phyloP scores from a whole-genome alignment of 2,888 invertebrate species.

The Drosophila cognata region DNA sequence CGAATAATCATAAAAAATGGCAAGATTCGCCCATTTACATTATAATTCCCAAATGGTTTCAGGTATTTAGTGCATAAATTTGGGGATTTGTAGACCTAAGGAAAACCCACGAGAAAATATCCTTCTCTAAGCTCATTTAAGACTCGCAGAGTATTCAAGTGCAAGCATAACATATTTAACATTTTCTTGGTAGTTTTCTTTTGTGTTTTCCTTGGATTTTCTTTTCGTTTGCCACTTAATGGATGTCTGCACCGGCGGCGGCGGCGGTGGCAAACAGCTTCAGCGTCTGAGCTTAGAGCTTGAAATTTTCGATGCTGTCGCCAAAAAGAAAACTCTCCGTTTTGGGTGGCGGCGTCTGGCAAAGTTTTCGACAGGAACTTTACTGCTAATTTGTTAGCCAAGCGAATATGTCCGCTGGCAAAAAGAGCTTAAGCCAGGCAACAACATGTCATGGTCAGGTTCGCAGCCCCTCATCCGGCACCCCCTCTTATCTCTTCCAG shows the following conservation, averaged over 20 bases:
- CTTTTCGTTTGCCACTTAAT: conserved; percentile 50
- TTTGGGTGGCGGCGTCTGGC: background rate
- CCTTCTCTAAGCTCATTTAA: conserved; percentile 16
- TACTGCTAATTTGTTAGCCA: conserved; percentile 53
- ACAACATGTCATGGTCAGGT: conserved; percentile 40
- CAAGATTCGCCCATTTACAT: background rate
- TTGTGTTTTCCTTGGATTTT: conserved; percentile 14
- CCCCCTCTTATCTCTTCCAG: background rate
- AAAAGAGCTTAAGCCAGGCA: conserved; percentile 21
- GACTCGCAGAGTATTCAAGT: conserved; percentile 26
- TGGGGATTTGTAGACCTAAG: conserved; percentile 5
- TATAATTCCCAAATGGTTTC: conserved; percentile 1
- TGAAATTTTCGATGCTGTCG: conserved; percentile 37
- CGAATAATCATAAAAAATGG: background rate
- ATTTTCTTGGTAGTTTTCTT: conserved; percentile 14
- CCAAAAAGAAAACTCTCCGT: conserved; percentile 28
- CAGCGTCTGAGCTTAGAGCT: conserved; percentile 21
- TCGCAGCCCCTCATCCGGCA: accelerated
- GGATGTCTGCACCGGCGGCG: conserved; percentile 50
- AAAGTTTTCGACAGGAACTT: conserved; percentile 53
- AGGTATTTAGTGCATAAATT: conserved; percentile 1
- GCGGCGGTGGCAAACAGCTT: conserved; percentile 22
- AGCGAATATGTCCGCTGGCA: conserved; percentile 12
- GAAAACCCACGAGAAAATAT: background rate
- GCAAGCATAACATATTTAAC: background rate